Conservation (phyloP, 2,888 invertebrate genomes). For the Scaptodrosophila latifasciaeformis region DNA sequence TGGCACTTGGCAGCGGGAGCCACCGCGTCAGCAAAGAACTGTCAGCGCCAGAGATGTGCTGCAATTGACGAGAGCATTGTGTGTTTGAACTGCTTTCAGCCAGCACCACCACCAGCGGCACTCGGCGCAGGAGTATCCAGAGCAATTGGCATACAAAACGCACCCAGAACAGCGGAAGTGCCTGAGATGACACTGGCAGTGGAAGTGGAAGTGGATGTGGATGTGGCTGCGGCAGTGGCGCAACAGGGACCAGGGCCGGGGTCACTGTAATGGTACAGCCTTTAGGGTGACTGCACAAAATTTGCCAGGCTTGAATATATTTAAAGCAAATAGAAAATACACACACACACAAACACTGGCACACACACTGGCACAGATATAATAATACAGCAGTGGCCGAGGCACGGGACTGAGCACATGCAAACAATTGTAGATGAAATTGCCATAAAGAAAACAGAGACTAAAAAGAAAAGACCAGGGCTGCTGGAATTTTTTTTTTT, state of each 20-base stretch:
- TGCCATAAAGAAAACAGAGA: too few species aligned
- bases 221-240: conserved; percentile 27
- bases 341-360: conserved; percentile 8
- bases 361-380: not conserved
- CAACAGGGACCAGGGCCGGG: conserved; percentile 58
- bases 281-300: conserved; percentile 42
- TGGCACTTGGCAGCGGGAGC: not conserved
- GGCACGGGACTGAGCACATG: too few species aligned
- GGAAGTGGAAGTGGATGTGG: too few species aligned
- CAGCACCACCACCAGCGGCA: conserved; percentile 4
- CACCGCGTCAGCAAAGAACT: conserved; percentile 48
- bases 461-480: too few species aligned
- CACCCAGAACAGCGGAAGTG: conserved; percentile 15
- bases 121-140: conserved; percentile 28
- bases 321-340: conserved; percentile 47
- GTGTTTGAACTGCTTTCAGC: conserved; percentile 2
- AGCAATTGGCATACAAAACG: conserved; percentile 31
- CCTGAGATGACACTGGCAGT: too few species aligned
- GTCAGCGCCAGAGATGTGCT: conserved; percentile 71
- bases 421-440: too few species aligned
- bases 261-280: too few species aligned
- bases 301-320: conserved; percentile 31
- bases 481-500: too few species aligned
- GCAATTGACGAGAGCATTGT: conserved; percentile 74
- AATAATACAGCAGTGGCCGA: too few species aligned